Base-by-base conservation (phyloP, 2,888 invertebrate genomes). In the Leucania comma region DNA sequence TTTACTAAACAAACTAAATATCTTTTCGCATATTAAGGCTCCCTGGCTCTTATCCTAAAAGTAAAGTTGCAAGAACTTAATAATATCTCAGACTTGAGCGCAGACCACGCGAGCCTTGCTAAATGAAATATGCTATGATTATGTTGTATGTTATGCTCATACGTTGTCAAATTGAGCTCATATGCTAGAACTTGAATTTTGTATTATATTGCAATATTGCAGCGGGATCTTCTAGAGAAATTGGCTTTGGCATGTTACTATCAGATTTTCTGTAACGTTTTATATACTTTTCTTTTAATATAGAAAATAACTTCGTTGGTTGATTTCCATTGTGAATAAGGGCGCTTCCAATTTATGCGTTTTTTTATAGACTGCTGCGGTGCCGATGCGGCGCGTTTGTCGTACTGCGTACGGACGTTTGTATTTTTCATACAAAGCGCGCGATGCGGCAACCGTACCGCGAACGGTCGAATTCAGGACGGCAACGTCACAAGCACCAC, bases 111-210 rank as follows among this genome's bases (percentile, higher is more conserved):
- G 69, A 77, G 82, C 83, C 75, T 69, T 72, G 72, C 73, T 80
- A 80, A 85, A 88, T 88, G 84, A 87, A 87, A 88, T 88, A 88
- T 88, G 61, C 74, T 20, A 79, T 78, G 67, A 72, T 72, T 79
- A 78, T 72, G 38, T 65, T 67, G 50, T 61, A 57, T 64, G 73
- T 66, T 71, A 46, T 81, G 78, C 57, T 61, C 29, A 14, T 53
- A 62, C 17, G 61, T 65, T 79, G 79, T 82, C 82, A 82, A 79
- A 79, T 79, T 82, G 79, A 59, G 79, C 79, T 68, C 64, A 56
- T 59, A 65, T 72, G 56, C 71, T 29, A 20, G 46, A 67, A 68
- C 32, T 75, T 80, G 65, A 66, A 82, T 68, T 78, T 54, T 67
- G 57, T 60, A 57, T 60, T 53, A 66, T 64, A 60, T 56, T 66